phyloP scores from a whole-genome alignment of 2,113 vertebrate genomes.

The Callipepla californica region DNA sequence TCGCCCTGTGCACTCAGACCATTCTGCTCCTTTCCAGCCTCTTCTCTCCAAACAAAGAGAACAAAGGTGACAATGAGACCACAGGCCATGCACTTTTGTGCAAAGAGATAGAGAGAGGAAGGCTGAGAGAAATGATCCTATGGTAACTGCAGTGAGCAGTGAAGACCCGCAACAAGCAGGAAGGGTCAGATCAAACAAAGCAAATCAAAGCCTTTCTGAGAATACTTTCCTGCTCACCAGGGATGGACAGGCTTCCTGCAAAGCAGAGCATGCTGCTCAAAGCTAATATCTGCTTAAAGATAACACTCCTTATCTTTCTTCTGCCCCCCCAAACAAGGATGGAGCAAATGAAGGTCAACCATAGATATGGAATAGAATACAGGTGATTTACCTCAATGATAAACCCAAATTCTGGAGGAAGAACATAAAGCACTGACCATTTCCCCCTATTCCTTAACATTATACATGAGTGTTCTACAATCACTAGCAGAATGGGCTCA shows the following conservation, averaged over 20 bases:
- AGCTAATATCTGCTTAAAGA: neutral
- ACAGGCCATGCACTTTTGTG: neutral
- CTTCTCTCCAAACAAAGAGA: neutral
- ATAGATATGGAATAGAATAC: neutral
- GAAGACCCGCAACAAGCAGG: neutral
- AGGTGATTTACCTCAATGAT: neutral
- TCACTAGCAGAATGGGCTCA: neutral
- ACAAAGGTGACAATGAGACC: neutral
- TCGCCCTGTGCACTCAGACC: neutral
- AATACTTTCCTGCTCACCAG: neutral
- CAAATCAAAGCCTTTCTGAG: neutral
- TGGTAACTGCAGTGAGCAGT: neutral
- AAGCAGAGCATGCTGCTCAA: neutral
- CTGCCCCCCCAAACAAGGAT: neutral
- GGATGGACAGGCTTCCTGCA: neutral
- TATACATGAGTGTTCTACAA: neutral
- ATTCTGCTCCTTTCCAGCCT: neutral
- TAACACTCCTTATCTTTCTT: neutral
- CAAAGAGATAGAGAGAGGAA: neutral
- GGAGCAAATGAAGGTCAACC: neutral
- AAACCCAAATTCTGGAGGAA: neutral
- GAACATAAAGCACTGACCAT: neutral
- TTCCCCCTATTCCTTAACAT: neutral
- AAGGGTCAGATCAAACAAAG: neutral
- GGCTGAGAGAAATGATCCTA: neutral